Conservation (phyloP, 2,888 invertebrate genomes). For the Stenotaenia linearis region DNA sequence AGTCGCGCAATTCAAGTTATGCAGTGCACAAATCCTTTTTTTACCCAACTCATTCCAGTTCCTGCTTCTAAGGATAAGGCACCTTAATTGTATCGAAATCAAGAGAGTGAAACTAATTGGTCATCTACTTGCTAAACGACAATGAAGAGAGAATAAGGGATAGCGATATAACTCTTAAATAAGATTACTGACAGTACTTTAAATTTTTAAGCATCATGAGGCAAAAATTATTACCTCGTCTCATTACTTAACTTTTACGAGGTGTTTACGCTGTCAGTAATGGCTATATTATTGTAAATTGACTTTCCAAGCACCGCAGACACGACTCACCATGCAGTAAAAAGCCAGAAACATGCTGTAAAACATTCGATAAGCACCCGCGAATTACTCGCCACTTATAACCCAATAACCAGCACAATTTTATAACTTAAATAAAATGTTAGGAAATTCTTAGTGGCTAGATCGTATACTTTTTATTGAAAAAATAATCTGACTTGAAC, state of each 20-base stretch:
- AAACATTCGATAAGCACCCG: slow-evolving; percentile 20
- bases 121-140: neutral
- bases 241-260: slow-evolving; percentile 34
- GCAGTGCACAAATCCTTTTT: slow-evolving; percentile 8
- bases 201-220: neutral
- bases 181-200: slow-evolving; percentile 17
- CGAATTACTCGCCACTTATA: slow-evolving; percentile 17
- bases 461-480: neutral
- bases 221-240: slow-evolving; percentile 29
- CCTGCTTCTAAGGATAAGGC: slow-evolving; percentile 5
- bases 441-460: neutral
- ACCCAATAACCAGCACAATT: neutral
- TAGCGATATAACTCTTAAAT: neutral
- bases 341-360: slow-evolving; percentile 32
- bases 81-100: slow-evolving; percentile 6
- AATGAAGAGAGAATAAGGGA: neutral
- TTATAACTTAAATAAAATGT: neutral
- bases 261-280: slow-evolving; percentile 33
- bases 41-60: neutral
- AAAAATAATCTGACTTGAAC: neutral
- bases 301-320: slow-evolving; percentile 27
- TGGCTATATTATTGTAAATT: slow-evolving; percentile 33
- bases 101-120: slow-evolving; percentile 17
- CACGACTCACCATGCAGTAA: slow-evolving; percentile 27
- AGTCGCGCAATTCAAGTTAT: neutral